Evolutionary conservation across 2,888 invertebrate species (phyloP), one percentile per base, ranked within the genome.

Genomic region (Nomada fabriciana): DNA sequence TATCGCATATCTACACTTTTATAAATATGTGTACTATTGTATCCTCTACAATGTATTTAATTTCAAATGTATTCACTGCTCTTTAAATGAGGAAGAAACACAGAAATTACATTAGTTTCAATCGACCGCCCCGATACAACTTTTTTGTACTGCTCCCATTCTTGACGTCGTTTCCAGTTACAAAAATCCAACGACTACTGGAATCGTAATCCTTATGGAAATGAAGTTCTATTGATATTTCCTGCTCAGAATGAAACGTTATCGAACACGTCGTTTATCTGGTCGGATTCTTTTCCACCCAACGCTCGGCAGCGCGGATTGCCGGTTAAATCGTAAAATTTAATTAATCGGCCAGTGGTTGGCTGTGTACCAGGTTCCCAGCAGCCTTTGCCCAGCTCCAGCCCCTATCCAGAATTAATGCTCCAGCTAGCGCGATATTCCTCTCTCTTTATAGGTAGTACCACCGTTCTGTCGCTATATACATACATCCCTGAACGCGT

Each of bases 371-470:
- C 82, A 81, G 74, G 50, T 76, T 77, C 60, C 64, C 59, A 70
- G 76, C 76, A 71, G 76, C 73, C 70, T 74, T 73, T 68, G 29
- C 72, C 47, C 52, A 25, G 73, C 70, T 84, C 53, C 86, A 87
- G 85, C 84, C 80, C 69, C 72, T 71, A 84, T 81, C 84, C 88
- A 82, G 83, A 85, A 89, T 88, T 88, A 86, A 88, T 85, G 76
- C 73, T 53, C 68, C 47, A 69, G 73, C 71, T 76, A 74, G 81
- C 80, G 76, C 81, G 82, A 78, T 87, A 84, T 80, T 84, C 80
- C 80, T 75, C 83, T 79, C 69, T 74, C 63, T 85, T 84, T 82
- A 83, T 68, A 76, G 80, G 75, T 72, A 80, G 64, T 67, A 80
- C 59, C n/a, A 77, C 60, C n/a, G 74, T 69, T 74, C 76, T 60